phyloP scores from a whole-genome alignment of 1,140 invertebrate species.

The Zaprionus gabonicus region DNA sequence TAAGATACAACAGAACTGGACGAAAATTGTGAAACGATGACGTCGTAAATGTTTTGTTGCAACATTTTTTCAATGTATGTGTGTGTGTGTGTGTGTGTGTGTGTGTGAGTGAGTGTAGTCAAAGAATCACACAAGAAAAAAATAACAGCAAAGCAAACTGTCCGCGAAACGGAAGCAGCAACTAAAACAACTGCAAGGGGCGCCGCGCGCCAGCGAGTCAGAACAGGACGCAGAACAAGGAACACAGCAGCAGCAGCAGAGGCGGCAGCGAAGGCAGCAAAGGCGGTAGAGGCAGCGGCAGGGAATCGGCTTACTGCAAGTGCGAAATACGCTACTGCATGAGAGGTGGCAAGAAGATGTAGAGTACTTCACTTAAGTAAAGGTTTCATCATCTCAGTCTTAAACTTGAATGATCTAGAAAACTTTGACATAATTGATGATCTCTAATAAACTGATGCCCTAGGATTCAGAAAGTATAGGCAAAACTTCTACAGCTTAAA shows the following conservation, averaged over 20 bases:
- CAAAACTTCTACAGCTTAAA: no score
- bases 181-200: constrained; percentile 76
- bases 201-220: constrained; percentile 22
- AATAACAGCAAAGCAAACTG: constrained; percentile 79
- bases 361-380: background rate
- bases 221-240: constrained; percentile 14
- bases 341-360: background rate
- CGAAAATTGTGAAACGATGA: constrained; percentile 80
- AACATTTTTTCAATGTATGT: constrained; percentile 55
- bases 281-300: background rate
- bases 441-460: no score
- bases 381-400: background rate
- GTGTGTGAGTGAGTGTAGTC: constrained; percentile 8
- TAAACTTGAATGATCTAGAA: no score
- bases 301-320: constrained; percentile 4
- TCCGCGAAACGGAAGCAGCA: constrained; percentile 77
- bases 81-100: background rate
- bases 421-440: no score
- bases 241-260: background rate
- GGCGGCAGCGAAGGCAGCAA: background rate
- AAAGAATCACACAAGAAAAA: constrained; percentile 54
- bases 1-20: constrained; percentile 60
- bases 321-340: constrained; percentile 9
- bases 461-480: no score
- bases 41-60: constrained; percentile 82